Evolutionary conservation across 1,140 invertebrate species (phyloP), one percentile per base, ranked within the genome.

Genomic region (Meteorus sp.): DNA sequence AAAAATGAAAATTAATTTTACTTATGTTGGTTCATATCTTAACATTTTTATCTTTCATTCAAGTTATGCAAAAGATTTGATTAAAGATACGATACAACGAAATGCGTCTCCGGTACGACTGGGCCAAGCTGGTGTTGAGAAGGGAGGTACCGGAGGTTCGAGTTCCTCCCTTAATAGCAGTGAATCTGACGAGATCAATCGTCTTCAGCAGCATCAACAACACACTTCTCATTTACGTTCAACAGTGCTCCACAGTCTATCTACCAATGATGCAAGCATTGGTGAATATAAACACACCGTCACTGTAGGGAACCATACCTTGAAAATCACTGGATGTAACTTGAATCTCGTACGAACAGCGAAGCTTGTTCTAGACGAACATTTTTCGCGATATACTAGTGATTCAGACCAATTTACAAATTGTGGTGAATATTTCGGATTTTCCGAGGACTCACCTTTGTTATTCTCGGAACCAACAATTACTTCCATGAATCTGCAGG

Each of bases 1-100:
- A 29, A 25, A 47, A 13, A 19, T 31, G 15, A 11, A 31, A 4
- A 56, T 11, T 8, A 45, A 44, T 39, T n/a, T 39, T 39, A 15
- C 15, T 39, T 39, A 39, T 3, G 47, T 44, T 52, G 35, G 15
- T 53, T 23, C 25, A 27, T 59, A 45, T 52, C 3, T 20, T 43
- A 15, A 60, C 43, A 52, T 41, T 33, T 55, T 4, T 23, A 45
- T 59, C 37, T 43, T 55, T 63, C 54, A 6, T 60, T 53, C 47
- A 66, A 95, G 92, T 67, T 89, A 92, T 75, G 93, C 93, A 13
- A 94, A 93, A 75, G 88, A 92, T 76, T 79, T 95, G 68, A 95
- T 96, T 70, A 92, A 94, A 77, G 92, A 95, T 73, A 95, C 93
- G 37, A 96, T 96, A 59, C 85, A 91, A 66, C 86, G 93, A 71